Base-by-base conservation (phyloP, 2,888 invertebrate genomes). In the Rhyacophila evoluta region DNA sequence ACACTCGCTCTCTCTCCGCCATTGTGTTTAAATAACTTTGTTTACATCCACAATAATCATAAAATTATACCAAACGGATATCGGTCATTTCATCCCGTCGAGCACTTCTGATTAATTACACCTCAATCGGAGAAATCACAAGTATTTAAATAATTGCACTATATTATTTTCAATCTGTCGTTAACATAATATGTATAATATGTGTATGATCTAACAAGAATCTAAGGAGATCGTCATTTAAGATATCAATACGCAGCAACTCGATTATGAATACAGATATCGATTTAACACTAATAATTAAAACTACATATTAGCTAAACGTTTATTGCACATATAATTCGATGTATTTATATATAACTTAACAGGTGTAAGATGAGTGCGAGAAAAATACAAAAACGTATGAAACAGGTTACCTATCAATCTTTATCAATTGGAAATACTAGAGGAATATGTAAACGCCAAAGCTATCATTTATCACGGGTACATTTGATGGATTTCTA, bases 1-100 rank as follows among this genome's bases (percentile, higher is more conserved):
- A 88, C 85, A 88, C 89, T 86, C 90, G 89, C 85, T 90, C 89
- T 75, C 90, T 88, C 83, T 91, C 91, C 87, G 91, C 91, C 91
- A 91, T 91, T 87, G 74, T 69, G 73, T 29, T 70, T 70, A 28
- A 36, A 73, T 73, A 25, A 73, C 27, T 33, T 33, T 73, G 41
- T 38, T 39, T 73, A 73, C 73, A 73, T 39, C n/a, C 73, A 73
- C 73, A 39, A 73, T 25, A 19, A 39, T 25, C 6, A 28, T 39
- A 19, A 19, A 28, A 73, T 41, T 73, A 73, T 10, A 73, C 38
- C 25, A 55, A 19, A 55, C 55, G 19, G 55, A 55, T 55, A 55
- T 55, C 55, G 19, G 55, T 55, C 55, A 55, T 19, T 55, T 55
- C 25, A 55, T 55, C 19, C 19, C 19, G 19, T 19, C 55, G 10